Base-by-base conservation (phyloP, 2,888 invertebrate species). In the Ophion obscuratus region DNA sequence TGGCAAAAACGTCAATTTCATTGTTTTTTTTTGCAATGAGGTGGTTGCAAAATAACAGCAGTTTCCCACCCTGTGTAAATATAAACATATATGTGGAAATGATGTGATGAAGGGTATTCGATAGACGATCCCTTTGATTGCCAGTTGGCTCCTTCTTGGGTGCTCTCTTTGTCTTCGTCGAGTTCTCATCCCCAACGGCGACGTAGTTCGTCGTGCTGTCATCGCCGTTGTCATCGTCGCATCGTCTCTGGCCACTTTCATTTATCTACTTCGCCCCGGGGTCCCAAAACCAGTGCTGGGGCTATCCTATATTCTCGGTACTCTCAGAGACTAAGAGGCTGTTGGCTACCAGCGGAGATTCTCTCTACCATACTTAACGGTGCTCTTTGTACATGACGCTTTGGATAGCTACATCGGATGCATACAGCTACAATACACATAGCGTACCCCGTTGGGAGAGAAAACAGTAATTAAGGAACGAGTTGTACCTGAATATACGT, bases 391-490 rank as follows among this genome's bases (percentile, higher is more conserved):
- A 76, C 40, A 27, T 47, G 9, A 67, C 40, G 24, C 47, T 59
- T 64, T 57, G 67, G 67, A 24, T 24, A 67, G 57, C 14, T 20
- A 24, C 59, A 78, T 17, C 10, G 2, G 11, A 40, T 53, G 20
- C 61, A 59, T 24, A 27, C 27, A 61, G 44, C 40, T 47, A 17
- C 66, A 17, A n/a, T 47, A 67, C 47, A 74, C 70, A 14, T 44
- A 53, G 62, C 70, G 59, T 73, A 62, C 20, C 47, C 40, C 47
- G 70, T 74, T 47, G 53, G 14, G 81, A 81, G 83, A 81, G 87
- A 81, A 87, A 87, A 88, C 83, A 87, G 87, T 78, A 83, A 88
- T 88, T 87, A 87, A 86, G 81, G 71, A 71, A 85, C 76, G 75
- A 74, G 20, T 40, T 27, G 75, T 71, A 40, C 61, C 11, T 53